These are phyloP conservation scores for Unio pictorum DNA, from an alignment of 2,888 invertebrate genomes.

Conservation along the genomic window DNA sequence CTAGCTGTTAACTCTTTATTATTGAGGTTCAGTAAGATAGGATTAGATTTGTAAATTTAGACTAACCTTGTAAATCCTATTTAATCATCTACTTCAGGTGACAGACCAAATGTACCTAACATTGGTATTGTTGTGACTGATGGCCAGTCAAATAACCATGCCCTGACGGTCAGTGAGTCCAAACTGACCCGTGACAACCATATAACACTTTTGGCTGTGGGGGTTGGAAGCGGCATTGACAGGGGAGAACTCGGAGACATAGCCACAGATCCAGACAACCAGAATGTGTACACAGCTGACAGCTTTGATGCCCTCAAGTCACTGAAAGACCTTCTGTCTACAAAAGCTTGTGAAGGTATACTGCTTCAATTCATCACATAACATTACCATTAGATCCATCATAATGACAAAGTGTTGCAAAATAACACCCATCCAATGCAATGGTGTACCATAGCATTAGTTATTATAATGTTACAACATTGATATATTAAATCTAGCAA, in stretches of 20 bases:
- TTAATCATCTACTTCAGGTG: constrained; percentile 20
- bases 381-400: no score
- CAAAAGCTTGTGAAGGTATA: constrained; percentile 55
- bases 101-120: constrained; percentile 52
- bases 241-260: constrained; percentile 48
- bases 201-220: constrained; percentile 52
- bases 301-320: constrained; percentile 56
- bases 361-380: no score
- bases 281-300: constrained; percentile 59
- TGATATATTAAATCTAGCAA: no score
- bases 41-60: no score
- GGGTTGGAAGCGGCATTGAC: constrained; percentile 49
- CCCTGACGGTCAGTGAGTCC: constrained; percentile 39
- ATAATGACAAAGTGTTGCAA: no score
- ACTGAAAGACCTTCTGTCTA: constrained; percentile 46
- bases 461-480: no score
- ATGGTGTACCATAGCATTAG: no score
- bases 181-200: constrained; percentile 43
- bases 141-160: constrained; percentile 47
- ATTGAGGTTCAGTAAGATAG: no score
- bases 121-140: constrained; percentile 59
- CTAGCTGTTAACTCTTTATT: no score
- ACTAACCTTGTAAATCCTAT: no score
- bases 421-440: no score
- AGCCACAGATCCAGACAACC: constrained; percentile 57